These are phyloP conservation scores for Indicator indicator DNA, from an alignment of 2,113 vertebrate genomes.

Conservation along the genomic window DNA sequence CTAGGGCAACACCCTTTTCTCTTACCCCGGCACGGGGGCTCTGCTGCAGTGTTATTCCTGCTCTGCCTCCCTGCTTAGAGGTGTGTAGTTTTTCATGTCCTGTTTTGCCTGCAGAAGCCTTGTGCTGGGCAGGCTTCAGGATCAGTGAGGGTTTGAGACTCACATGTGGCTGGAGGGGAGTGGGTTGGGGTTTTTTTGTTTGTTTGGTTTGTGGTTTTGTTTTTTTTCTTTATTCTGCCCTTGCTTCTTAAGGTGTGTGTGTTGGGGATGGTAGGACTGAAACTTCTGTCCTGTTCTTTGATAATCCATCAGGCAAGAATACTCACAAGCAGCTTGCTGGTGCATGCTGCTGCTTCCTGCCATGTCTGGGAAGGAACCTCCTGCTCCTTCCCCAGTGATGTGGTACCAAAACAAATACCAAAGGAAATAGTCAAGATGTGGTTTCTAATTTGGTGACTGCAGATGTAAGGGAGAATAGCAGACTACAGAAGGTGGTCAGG, in stretches of 20 bases:
- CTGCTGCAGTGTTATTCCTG: background rate
- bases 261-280: background rate
- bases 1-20: background rate
- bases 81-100: background rate
- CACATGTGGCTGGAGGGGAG: background rate
- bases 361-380: background rate
- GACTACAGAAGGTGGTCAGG: background rate
- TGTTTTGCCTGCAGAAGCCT: background rate
- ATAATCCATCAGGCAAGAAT: background rate
- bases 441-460: background rate
- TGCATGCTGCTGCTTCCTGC: background rate
- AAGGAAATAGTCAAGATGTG: background rate
- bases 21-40: rapidly evolving
- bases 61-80: background rate
- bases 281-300: background rate
- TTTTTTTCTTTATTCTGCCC: background rate
- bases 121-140: rapidly evolving
- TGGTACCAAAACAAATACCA: background rate
- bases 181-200: background rate
- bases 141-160: background rate
- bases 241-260: background rate
- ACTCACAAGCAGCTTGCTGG: background rate
- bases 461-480: background rate
- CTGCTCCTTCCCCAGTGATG: rapidly evolving
- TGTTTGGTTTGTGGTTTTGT: no score